A percentile compares a stretch with the other conserved stretches of the same genome.
phyloP scores from a whole-genome alignment of 1,140 invertebrate species.

The Sitodiplosis mosellana region DNA sequence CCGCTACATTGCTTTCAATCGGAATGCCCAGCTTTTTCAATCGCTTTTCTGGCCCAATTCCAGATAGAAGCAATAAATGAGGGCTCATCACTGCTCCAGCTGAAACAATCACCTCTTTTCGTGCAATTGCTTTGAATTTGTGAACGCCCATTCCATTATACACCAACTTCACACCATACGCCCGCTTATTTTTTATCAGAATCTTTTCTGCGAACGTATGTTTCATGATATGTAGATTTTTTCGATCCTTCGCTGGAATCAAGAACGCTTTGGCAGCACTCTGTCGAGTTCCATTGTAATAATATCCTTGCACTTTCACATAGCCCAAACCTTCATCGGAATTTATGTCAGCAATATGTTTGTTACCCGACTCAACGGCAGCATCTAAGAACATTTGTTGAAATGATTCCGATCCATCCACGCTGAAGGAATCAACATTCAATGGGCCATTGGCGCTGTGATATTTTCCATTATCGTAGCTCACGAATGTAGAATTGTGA shows the following conservation, averaged over 20 bases:
- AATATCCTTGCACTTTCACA: slow-evolving; percentile 12
- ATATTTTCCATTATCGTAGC: background rate
- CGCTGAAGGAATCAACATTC: background rate
- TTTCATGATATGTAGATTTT: slow-evolving; percentile 15
- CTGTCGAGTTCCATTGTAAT: slow-evolving; percentile 34
- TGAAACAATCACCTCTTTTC: slow-evolving; percentile 34
- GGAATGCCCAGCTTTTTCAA: slow-evolving; percentile 26
- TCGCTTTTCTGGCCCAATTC: slow-evolving; percentile 29
- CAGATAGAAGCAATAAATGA: slow-evolving; percentile 32
- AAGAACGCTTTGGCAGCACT: slow-evolving; percentile 38
- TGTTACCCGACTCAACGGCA: slow-evolving; percentile 68
- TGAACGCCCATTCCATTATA: slow-evolving; percentile 17
- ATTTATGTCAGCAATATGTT: slow-evolving; percentile 34
- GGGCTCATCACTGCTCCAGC: slow-evolving; percentile 33
- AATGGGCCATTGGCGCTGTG: background rate
- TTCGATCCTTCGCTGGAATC: background rate
- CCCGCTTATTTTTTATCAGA: slow-evolving; percentile 14
- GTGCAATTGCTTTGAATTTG: slow-evolving; percentile 18
- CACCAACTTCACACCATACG: slow-evolving; percentile 20
- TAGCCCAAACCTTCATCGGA: slow-evolving; percentile 23
- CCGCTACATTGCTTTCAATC: slow-evolving; percentile 30
- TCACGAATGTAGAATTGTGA: slow-evolving; percentile 16
- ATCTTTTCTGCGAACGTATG: slow-evolving; percentile 27
- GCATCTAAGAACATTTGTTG: slow-evolving; percentile 30
- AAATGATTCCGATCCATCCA: slow-evolving; percentile 41